These are phyloP conservation scores for Clinocottus analis DNA, from an alignment of 2,113 vertebrate genomes.

Conservation along the genomic window DNA sequence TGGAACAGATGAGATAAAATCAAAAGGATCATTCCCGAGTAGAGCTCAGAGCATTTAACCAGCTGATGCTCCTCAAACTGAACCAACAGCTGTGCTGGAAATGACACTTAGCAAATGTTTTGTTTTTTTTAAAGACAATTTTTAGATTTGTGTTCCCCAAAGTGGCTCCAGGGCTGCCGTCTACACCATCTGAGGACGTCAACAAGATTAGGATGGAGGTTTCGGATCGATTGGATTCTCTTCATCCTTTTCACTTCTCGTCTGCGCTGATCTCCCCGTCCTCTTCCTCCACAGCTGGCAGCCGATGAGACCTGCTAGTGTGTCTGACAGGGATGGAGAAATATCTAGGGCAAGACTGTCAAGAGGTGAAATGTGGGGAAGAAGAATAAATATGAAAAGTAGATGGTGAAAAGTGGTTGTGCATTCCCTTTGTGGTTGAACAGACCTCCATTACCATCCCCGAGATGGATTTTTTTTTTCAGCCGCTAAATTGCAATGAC, in stretches of 20 bases:
- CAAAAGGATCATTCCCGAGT: neutral
- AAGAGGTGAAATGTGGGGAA: constrained; percentile 53
- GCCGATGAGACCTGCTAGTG: constrained; percentile 50
- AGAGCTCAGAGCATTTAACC: neutral
- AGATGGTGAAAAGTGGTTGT: constrained; percentile 4
- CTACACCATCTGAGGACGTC: constrained; percentile 61
- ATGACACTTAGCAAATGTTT: too few relatives aligned
- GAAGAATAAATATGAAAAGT: constrained; percentile 15
- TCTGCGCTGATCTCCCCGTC: constrained; percentile 67
- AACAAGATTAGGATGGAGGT: constrained; percentile 70
- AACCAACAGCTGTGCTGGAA: constrained; percentile 9
- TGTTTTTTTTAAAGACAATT: too few relatives aligned
- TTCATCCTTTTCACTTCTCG: constrained; percentile 73
- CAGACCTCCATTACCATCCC: neutral
- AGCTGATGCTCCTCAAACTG: neutral
- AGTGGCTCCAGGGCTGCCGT: constrained; percentile 63
- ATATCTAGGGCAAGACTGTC: constrained; percentile 71
- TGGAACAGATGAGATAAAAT: constrained; percentile 3
- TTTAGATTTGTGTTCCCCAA: constrained; percentile 36
- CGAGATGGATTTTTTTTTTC: neutral
- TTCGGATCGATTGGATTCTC: constrained; percentile 65
- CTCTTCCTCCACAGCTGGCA: constrained; percentile 73
- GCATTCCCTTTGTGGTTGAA: neutral
- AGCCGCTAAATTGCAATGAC: constrained; percentile 22
- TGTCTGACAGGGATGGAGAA: constrained; percentile 67